Evolutionary conservation across 1,140 invertebrate species (phyloP).

Genomic region (Octopus sinensis): DNA sequence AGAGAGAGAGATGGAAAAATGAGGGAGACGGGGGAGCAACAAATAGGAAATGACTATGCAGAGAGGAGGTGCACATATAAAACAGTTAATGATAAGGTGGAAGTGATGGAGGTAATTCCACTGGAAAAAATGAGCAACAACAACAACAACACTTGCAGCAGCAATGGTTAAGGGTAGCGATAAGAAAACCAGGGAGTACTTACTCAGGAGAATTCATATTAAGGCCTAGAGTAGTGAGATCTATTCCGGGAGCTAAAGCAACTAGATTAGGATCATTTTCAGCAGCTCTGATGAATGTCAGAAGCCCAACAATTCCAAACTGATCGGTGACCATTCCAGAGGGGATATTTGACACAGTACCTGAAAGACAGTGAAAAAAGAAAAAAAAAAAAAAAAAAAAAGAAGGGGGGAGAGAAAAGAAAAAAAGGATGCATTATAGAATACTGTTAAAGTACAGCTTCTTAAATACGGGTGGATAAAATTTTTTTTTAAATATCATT

Average conservation of each 20-base stretch:
- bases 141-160: background rate
- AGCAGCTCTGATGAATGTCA: slow-evolving; percentile 95
- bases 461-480: too few species aligned
- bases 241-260: slow-evolving; percentile 90
- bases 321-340: slow-evolving; percentile 97
- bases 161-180: background rate
- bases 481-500: too few species aligned
- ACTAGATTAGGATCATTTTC: slow-evolving; percentile 95
- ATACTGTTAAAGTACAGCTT: too few species aligned
- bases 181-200: slow-evolving; percentile 31
- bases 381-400: background rate
- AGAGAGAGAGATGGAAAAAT: too few species aligned
- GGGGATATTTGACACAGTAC: slow-evolving; percentile 91
- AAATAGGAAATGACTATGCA: too few species aligned
- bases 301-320: slow-evolving; percentile 95
- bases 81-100: too few species aligned
- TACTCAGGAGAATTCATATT: slow-evolving; percentile 95
- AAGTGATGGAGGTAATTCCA: background rate
- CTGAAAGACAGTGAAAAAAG: slow-evolving; percentile 33
- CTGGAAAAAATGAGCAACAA: background rate
- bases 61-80: too few species aligned
- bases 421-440: too few species aligned
- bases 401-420: background rate
- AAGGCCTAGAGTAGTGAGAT: slow-evolving; percentile 92
- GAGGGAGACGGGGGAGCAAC: too few species aligned